Base-by-base conservation (phyloP, 1,140 invertebrate species). In the Nautilus pompilius region DNA sequence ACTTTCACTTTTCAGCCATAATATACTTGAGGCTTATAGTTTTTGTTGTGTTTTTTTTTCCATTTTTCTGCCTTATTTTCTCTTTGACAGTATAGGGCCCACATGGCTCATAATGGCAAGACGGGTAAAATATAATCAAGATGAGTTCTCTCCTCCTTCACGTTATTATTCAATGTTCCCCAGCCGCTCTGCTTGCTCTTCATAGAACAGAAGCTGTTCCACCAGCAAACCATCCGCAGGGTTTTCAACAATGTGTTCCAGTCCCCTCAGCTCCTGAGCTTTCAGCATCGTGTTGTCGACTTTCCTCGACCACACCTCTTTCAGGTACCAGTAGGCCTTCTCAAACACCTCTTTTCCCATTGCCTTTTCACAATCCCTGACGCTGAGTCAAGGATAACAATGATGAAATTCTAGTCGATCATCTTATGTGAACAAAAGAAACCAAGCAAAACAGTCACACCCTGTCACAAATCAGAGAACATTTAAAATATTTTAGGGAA, bases 131-230 rank as follows among this genome's bases (percentile, higher is more conserved):
- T n/a, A n/a, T n/a, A n/a, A n/a, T n/a, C n/a, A n/a, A n/a, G n/a
- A n/a, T n/a, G n/a, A n/a, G n/a, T n/a, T n/a, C n/a, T n/a, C n/a
- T n/a, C n/a, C n/a, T n/a, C n/a, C n/a, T n/a, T n/a, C n/a, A n/a
- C n/a, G n/a, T n/a, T n/a, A n/a, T n/a, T n/a, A n/a, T n/a, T n/a
- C n/a, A n/a, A n/a, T n/a, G n/a, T n/a, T n/a, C n/a, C n/a, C n/a
- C n/a, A n/a, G n/a, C n/a, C n/a, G n/a, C n/a, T n/a, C n/a, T n/a
- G n/a, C n/a, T 60, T 79, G 76, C 57, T 79, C 76, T 65, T 82
- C 81, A 28, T 81, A 69, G 68, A 82, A 82, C 13, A 82, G 62
- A 20, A 82, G 71, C 61, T 82, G 81, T 56, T 82, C 81, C 17
- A 82, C 76, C 29, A 80, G 65, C 56, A 82, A 82, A 69, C 81